Evolutionary conservation across 2,888 invertebrate species (phyloP), one percentile per base, ranked within the genome.

Genomic region (Aethes cnicana): DNA sequence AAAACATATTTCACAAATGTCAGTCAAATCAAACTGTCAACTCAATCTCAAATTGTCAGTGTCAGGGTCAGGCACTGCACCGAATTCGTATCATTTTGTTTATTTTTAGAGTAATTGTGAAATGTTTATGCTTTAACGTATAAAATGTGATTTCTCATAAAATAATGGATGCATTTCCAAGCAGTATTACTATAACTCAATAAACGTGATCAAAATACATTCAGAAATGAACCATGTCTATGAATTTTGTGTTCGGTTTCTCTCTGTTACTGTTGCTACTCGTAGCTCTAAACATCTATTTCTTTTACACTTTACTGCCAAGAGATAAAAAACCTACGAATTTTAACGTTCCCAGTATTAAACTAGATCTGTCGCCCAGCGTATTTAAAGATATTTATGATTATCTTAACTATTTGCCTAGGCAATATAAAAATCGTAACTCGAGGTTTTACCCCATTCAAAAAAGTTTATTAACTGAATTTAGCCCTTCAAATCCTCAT

Each of bases 211-310:
- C 12, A 11, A 14, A 26, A 14, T 25, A 41, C 18, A 14, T 35
- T 33, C 2, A 17, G 42, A 47, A 39, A 53, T 55, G 37, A 54
- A 64, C 56, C 47, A 88, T 88, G 88, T 84, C 87, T 44, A 66
- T 85, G 64, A 88, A 88, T 62, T 86, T 84, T 69, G 83, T 84
- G n/a, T 84, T 88, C 62, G 79, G 79, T 28, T 84, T 86, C 63
- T 87, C 85, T 47, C 56, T 87, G 36, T 84, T 88, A 58, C 69
- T 89, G 28, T 66, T 89, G 28, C 57, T 84, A 48, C 72, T 89
- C 49, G 87, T 89, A 37, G 77, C 64, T 33, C 71, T 88, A 17
- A 88, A 89, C 61, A 74, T 88, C 60, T 89, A 81, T 61, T 89
- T 89, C 58, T 88, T 86, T 62, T 87, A 87, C 59, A 80, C 72